Percentiles rank a stretch among this genome's conserved stretches.
These are phyloP conservation scores for Cercocebus atys DNA, from an alignment of 2,113 vertebrate species.

Conservation along the genomic window DNA sequence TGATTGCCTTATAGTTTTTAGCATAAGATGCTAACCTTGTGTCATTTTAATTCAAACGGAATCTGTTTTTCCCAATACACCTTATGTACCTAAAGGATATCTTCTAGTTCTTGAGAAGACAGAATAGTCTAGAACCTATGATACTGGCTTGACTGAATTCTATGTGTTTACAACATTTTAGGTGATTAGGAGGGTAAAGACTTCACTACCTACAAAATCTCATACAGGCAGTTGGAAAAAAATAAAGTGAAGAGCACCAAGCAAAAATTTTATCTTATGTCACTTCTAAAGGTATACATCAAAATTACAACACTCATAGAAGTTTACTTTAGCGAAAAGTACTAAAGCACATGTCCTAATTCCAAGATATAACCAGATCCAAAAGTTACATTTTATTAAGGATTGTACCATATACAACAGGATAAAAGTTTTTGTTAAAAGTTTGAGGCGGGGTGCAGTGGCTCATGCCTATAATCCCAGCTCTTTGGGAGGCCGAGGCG, in stretches of 20 bases:
- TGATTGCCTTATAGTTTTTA: constrained; percentile 7
- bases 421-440: constrained; percentile 21
- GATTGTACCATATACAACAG: not conserved
- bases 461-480: no score
- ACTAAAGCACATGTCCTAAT: not conserved
- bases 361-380: not conserved
- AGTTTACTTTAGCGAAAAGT: not conserved
- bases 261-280: not conserved
- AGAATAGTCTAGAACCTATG: not conserved
- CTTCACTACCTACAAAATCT: not conserved
- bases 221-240: not conserved
- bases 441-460: no score
- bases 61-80: not conserved
- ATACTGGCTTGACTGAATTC: not conserved
- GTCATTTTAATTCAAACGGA: not conserved
- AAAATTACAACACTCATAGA: not conserved
- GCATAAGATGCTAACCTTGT: not conserved
- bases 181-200: not conserved
- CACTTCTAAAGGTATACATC: not conserved
- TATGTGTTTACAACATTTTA: not conserved
- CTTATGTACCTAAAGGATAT: not conserved
- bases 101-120: not conserved
- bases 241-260: not conserved
- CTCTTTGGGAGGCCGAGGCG: no score
- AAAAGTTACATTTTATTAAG: not conserved